Percentiles rank a stretch among this genome's conserved stretches.
Conservation (phyloP, 2,797 vertebrate species). For the Anniella stebbinsi region DNA sequence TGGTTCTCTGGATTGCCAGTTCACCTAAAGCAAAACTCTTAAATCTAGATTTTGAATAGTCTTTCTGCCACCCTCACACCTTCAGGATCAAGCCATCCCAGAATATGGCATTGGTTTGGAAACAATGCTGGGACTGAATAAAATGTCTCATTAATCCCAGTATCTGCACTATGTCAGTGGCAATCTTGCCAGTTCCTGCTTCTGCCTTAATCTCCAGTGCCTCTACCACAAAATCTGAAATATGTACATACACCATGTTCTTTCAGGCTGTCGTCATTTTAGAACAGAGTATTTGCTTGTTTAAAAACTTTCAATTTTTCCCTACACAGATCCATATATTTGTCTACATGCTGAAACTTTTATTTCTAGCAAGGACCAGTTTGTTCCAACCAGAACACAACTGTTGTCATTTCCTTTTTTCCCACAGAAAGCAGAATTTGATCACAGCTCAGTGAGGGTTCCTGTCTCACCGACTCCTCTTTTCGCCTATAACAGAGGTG, state of each 20-base stretch:
- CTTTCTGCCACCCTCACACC: too few relatives aligned
- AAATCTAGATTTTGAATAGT: neutral
- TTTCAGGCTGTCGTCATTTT: fast-evolving
- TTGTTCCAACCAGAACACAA: slow-evolving; percentile 58
- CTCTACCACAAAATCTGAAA: neutral
- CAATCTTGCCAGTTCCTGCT: neutral
- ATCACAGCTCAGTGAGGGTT: slow-evolving; percentile 11
- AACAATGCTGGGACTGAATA: neutral
- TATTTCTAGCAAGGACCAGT: neutral
- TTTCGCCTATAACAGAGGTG: neutral
- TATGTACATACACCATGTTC: slow-evolving; percentile 8
- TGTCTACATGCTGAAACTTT: slow-evolving; percentile 19
- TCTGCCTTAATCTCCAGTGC: neutral
- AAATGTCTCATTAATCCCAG: neutral
- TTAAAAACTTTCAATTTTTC: slow-evolving; percentile 24
- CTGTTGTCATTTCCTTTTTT: slow-evolving; percentile 50
- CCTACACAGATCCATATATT: slow-evolving; percentile 19
- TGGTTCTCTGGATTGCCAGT: neutral
- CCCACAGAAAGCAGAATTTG: slow-evolving; percentile 38
- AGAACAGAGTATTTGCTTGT: slow-evolving; percentile 36
- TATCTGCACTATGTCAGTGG: slow-evolving; percentile 3
- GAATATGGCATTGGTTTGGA: neutral
- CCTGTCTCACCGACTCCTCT: slow-evolving; percentile 37
- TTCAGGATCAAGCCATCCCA: neutral
- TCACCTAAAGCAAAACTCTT: neutral